These are phyloP conservation scores for Takifugu rubripes DNA, from an alignment of 2,797 vertebrate species.

Conservation along the genomic window DNA sequence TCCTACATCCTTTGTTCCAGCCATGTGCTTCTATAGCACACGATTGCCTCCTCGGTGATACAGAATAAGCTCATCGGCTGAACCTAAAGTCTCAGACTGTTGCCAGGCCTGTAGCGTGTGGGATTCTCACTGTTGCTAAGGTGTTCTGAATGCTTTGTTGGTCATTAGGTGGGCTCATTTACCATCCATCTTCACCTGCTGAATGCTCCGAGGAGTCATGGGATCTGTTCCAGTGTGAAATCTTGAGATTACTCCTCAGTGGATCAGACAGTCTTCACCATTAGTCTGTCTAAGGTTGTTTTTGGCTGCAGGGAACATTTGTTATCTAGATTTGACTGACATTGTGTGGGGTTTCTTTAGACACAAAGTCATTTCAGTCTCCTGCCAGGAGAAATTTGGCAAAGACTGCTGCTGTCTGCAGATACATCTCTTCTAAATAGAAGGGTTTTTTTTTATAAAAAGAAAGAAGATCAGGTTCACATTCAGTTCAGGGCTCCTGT, in stretches of 20 bases:
- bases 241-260: constrained; percentile 44
- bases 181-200: constrained; percentile 38
- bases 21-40: constrained; percentile 46
- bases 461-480: constrained; percentile 54
- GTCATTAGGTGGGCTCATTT: constrained; percentile 37
- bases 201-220: constrained; percentile 31
- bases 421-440: constrained; percentile 35
- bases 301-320: constrained; percentile 50
- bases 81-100: constrained; percentile 44
- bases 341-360: constrained; percentile 44
- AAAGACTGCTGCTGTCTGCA: constrained; percentile 44
- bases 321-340: constrained; percentile 46
- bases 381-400: constrained; percentile 52
- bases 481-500: constrained; percentile 63
- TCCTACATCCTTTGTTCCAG: constrained; percentile 60
- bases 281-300: constrained; percentile 37
- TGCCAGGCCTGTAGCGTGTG: constrained; percentile 36
- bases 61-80: constrained; percentile 63
- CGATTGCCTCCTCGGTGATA: constrained; percentile 47
- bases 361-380: constrained; percentile 32
- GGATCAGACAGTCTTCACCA: constrained; percentile 40
- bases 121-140: constrained; percentile 66
- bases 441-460: not conserved
- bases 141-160: constrained; percentile 49
- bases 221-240: constrained; percentile 48